Evolutionary conservation across 2,888 invertebrate species (phyloP), one percentile per base, ranked within the genome.

Genomic region (Galeopsomyia nigrocyanea): DNA sequence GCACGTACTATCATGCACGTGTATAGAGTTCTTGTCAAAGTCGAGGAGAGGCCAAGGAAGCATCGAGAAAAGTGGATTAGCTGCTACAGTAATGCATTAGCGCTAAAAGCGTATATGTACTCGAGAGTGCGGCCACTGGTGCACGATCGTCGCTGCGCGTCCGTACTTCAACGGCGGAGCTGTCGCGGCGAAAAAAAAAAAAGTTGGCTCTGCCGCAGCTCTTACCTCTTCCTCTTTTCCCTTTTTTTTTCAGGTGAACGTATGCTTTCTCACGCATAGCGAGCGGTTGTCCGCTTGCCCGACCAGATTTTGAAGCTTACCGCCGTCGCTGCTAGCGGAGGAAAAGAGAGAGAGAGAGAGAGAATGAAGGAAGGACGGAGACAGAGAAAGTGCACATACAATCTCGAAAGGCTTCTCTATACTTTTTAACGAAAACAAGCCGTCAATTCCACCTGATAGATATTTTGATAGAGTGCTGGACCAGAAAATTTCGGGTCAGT

Each of bases 401-500:
- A 39, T 39, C 39, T 39, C 64, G 68, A 71, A 71, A 71, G 74
- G 74, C 74, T 74, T 74, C 74, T 74, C 74, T 71, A n/a, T n/a
- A 74, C 39, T 71, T 74, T 74, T 71, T 74, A 74, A 74, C 65
- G 72, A 68, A 63, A 63, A 22, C 51, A 6, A 10, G 58, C 62
- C 50, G 67, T 17, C 53, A 10, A 39, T 1, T 39, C 39, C 39
- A 26, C 3, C 26, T 2, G 5, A 2, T 26, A 26, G 39, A 39
- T 39, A 10, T 39, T 5, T 26, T 10, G 39, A 1, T 39, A 39
- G 39, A 39, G 39, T 39, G 39, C 39, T 39, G 39, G 39, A 39
- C 39, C 39, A 13, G 39, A 9, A 31, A 39, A 39, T 39, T 39
- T 39, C 13, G 7, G 1, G 39, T 9, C 39, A 13, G 7, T 10